A percentile compares a stretch with the other conserved stretches of the same genome.
Conservation (phyloP, 2,113 vertebrate genomes). For the zebrafish (Danio rerio) region GRCz12tu NC_133188.1:14561001-14561500, state of each 20-base stretch:
- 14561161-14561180: background rate
- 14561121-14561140: too few relatives aligned
- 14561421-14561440: background rate
- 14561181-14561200: background rate
- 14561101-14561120: too few relatives aligned
- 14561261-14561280: background rate
- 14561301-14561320: background rate
- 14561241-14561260: constrained; percentile 35
- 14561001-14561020: too few relatives aligned
- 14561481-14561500: background rate
- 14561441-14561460: constrained; percentile 12
- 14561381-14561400: constrained; percentile 2
- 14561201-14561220: constrained; percentile 23
- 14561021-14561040: too few relatives aligned
- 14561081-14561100: too few relatives aligned
- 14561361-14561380: constrained; percentile 31
- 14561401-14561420: background rate
- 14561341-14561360: constrained; percentile 45
- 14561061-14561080: too few relatives aligned
- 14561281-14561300: background rate
- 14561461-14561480: constrained; percentile 16
- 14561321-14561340: constrained; percentile 20
- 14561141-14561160: background rate
- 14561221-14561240: constrained; percentile 6
- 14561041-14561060: too few relatives aligned